phyloP scores from a whole-genome alignment of 1,140 invertebrate genomes.

The Myzus persicae region DNA sequence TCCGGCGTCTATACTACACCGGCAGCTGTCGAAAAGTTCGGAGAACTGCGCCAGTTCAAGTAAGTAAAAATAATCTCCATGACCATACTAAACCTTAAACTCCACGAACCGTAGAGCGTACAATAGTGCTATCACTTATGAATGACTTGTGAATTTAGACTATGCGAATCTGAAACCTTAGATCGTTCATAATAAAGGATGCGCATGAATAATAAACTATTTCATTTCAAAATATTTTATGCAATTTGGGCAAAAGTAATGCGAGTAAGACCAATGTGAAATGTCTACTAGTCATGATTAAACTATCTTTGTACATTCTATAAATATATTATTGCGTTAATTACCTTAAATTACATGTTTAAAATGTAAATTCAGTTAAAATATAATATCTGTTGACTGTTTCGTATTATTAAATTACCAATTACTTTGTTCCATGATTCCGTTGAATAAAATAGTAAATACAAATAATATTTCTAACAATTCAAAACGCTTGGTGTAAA shows the following conservation, averaged over 20 bases:
- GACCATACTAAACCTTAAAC: slow-evolving; percentile 15
- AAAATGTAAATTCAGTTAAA: no score
- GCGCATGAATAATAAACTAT: background rate
- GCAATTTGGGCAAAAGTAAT: background rate
- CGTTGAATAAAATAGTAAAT: background rate
- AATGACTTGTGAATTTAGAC: slow-evolving; percentile 8
- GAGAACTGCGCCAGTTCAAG: slow-evolving; percentile 77
- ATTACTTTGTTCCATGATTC: background rate
- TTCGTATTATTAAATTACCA: background rate
- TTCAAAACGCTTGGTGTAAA: background rate
- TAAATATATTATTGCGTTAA: background rate
- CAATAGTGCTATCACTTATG: background rate
- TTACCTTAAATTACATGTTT: background rate
- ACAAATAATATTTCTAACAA: background rate
- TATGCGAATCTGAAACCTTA: background rate
- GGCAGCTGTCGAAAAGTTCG: slow-evolving; percentile 82
- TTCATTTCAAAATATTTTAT: background rate
- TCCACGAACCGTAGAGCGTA: background rate
- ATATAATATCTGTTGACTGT: background rate
- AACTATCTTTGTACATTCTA: background rate
- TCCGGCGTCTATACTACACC: slow-evolving; percentile 85
- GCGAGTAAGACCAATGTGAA: background rate
- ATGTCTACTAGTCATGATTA: background rate
- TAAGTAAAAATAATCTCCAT: slow-evolving; percentile 64
- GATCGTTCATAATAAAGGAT: background rate